phyloP scores from a whole-genome alignment of 2,797 vertebrate genomes.

The Fratercula arctica region DNA sequence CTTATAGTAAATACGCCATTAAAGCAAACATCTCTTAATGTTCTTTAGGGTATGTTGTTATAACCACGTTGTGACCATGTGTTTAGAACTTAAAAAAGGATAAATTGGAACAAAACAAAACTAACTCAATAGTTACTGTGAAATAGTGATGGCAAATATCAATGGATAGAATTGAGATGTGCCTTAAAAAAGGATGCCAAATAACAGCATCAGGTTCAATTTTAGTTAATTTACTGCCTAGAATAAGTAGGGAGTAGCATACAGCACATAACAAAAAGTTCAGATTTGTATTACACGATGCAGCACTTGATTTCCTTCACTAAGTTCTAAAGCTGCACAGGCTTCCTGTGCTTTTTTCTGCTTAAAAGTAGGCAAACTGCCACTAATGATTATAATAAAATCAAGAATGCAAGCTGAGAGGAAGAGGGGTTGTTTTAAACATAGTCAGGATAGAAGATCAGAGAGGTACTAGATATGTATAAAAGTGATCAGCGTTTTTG shows the following conservation, averaged over 20 bases:
- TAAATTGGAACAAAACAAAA: background rate
- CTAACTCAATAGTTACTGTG: background rate
- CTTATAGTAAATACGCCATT: background rate
- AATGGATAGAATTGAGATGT: background rate
- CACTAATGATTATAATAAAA: background rate
- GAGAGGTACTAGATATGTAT: background rate
- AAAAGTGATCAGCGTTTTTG: background rate
- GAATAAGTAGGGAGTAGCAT: background rate
- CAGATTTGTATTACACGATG: background rate
- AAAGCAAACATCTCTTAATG: background rate
- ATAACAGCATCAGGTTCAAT: background rate
- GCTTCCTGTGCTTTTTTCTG: background rate
- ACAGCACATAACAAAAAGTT: background rate
- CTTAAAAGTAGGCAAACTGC: background rate
- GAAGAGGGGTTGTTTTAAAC: background rate
- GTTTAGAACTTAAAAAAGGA: background rate
- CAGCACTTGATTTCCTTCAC: background rate
- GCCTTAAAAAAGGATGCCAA: background rate
- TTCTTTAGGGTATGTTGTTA: background rate
- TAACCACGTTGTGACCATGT: background rate
- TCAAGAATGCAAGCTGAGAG: background rate
- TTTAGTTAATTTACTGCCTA: background rate
- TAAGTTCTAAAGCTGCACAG: background rate
- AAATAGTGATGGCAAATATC: background rate
- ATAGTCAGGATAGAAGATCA: background rate